Evolutionary conservation across 2,797 vertebrate species (phyloP).

Genomic region (Anguilla anguilla): DNA sequence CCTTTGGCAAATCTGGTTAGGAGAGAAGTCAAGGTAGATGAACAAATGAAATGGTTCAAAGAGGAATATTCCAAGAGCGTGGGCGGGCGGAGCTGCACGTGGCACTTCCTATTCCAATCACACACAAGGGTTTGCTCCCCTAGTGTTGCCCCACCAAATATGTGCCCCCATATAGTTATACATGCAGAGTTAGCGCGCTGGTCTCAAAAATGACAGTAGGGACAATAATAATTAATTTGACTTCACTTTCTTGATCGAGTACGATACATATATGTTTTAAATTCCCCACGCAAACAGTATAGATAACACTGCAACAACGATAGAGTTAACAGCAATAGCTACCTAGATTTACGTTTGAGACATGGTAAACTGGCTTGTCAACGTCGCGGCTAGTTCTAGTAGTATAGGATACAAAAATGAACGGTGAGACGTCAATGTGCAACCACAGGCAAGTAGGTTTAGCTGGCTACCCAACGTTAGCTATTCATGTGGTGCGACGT

Average conservation of each 20-base stretch:
- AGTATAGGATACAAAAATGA: neutral
- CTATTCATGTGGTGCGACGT: neutral
- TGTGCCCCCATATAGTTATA: no score
- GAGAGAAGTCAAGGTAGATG: neutral
- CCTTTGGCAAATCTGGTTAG: constrained; percentile 5
- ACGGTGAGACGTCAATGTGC: neutral
- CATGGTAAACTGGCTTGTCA: neutral
- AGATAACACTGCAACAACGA: neutral
- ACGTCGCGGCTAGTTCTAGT: neutral
- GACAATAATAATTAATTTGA: neutral
- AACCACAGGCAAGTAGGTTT: neutral
- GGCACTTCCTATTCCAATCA: constrained; percentile 66
- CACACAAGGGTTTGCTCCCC: constrained; percentile 51
- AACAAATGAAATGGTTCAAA: constrained; percentile 10
- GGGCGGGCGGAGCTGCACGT: constrained; percentile 58
- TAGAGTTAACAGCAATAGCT: neutral
- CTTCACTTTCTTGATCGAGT: neutral
- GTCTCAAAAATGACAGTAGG: neutral
- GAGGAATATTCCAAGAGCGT: neutral
- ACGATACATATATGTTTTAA: neutral
- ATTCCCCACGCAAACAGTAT: neutral
- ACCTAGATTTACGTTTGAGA: neutral
- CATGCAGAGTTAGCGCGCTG: neutral
- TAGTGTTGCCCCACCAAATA: neutral
- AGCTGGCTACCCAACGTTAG: neutral